Evolutionary conservation across 1,140 invertebrate genomes (phyloP), one percentile per base, ranked within the genome.

Genomic region (Penaeus indicus): DNA sequence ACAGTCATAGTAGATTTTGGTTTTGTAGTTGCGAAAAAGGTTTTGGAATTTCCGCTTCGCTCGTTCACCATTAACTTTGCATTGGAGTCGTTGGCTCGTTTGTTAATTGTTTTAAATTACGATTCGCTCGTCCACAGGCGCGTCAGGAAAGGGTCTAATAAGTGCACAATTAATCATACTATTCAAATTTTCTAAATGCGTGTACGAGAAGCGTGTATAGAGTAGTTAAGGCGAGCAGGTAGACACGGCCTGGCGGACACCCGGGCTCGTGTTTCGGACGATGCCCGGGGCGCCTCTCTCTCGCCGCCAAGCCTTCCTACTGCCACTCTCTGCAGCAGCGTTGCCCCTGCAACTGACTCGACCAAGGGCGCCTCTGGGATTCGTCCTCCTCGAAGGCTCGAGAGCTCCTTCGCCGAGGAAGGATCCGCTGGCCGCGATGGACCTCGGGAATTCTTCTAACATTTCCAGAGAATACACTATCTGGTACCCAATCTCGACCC

Each of bases 201-300:
- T 13, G 54, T 54, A 54, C 54, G 54, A 54, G 54, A 54, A 54
- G 54, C 54, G 54, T 54, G 54, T 54, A 13, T 54, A 54, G 54
- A 69, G 83, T 84, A 62, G 82, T 19, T 63, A 84, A 11, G 83
- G 64, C 38, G 19, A 21, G 82, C 47, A 42, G 82, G 82, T 22
- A 75, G 83, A 84, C 42, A 79, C 77, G 42, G 38, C 77, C 77
- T n/a, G 42, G 77, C 38, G 54, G 54, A 54, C 54, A 54, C 54
- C 47, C 16, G 64, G 62, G 81, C 85, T 86, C 85, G 85, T 86
- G 85, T 86, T 86, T 86, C 75, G 77, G 85, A 86, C n/a, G 60
- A 62, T 54, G 85, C 85, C 77, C 10, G 61, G 42, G 85, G 85
- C 85, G 54, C 32, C 77, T 19, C 62, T n/a, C 21, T 63, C 22